Percentiles rank a stretch among this genome's conserved stretches.
phyloP scores from a whole-genome alignment of 1,140 invertebrate genomes.

The Drosophila triauraria region DNA sequence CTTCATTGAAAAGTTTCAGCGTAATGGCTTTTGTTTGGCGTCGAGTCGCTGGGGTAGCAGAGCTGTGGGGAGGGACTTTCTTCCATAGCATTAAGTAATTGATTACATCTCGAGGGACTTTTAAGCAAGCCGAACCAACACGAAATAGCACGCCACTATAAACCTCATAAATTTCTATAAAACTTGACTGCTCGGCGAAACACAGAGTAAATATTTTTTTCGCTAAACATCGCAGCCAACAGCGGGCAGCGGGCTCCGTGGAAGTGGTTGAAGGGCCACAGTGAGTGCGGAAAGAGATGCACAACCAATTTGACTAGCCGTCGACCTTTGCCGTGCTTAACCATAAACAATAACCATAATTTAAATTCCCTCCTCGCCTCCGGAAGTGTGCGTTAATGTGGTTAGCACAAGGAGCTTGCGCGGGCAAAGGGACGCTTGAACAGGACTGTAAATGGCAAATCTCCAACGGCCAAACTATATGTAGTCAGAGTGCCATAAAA shows the following conservation, averaged over 20 bases:
- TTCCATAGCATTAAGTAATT: slow-evolving; percentile 85
- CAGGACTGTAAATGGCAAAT: background rate
- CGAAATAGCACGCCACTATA: slow-evolving; percentile 79
- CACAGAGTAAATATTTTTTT: slow-evolving; percentile 63
- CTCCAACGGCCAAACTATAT: slow-evolving; percentile 2
- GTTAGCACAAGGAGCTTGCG: slow-evolving; percentile 34
- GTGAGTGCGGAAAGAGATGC: slow-evolving; percentile 10
- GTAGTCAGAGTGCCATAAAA: slow-evolving; percentile 7
- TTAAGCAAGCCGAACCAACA: slow-evolving; percentile 74
- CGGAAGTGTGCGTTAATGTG: slow-evolving; percentile 65
- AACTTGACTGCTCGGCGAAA: slow-evolving; percentile 76
- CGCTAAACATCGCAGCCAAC: slow-evolving; percentile 52
- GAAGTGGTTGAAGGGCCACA: slow-evolving; percentile 9
- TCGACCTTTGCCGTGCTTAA: slow-evolving; percentile 70
- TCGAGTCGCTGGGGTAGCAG: slow-evolving; percentile 41
- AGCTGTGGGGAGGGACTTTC: slow-evolving; percentile 36
- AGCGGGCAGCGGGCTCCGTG: background rate
- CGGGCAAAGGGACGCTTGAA: background rate
- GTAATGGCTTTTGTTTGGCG: slow-evolving; percentile 81
- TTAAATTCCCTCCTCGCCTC: slow-evolving; percentile 43
- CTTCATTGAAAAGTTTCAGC: slow-evolving; percentile 83
- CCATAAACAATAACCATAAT: slow-evolving; percentile 84
- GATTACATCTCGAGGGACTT: slow-evolving; percentile 85
- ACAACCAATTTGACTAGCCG: slow-evolving; percentile 53
- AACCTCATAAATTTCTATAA: slow-evolving; percentile 83